phyloP scores from a whole-genome alignment of 2,113 vertebrate species.

The Cyanistes caeruleus region DNA sequence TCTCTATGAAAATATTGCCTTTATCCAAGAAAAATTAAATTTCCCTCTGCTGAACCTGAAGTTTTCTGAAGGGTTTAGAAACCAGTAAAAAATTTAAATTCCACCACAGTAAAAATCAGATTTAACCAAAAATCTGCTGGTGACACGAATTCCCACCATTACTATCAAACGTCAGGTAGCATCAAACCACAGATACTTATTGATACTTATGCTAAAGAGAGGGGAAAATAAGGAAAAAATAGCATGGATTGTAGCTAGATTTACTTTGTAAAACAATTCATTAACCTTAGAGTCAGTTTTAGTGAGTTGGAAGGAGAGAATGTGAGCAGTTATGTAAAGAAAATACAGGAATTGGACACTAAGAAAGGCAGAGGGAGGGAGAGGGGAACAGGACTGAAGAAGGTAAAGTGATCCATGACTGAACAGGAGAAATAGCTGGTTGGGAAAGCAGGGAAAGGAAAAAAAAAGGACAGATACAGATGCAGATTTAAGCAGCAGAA shows the following conservation, averaged over 20 bases:
- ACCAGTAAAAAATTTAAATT: not conserved
- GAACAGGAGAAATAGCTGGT: not conserved
- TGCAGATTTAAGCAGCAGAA: not conserved
- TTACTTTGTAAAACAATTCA: not conserved
- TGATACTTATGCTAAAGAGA: not conserved
- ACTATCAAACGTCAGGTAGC: not conserved
- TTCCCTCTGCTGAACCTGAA: not conserved
- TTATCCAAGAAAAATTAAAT: not conserved
- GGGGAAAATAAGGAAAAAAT: fast-evolving
- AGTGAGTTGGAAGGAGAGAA: not conserved
- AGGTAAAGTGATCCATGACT: not conserved
- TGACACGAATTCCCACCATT: not conserved
- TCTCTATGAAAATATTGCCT: not conserved
- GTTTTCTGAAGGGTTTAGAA: not conserved
- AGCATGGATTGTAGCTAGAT: not conserved
- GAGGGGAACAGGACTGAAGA: not conserved
- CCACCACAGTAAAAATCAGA: not conserved
- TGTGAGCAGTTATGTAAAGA: not conserved
- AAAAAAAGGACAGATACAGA: not conserved
- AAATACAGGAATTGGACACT: not conserved
- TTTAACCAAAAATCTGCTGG: not conserved
- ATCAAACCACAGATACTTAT: not conserved
- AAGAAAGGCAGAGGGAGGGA: not conserved
- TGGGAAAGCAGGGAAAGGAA: not conserved
- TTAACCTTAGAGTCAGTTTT: not conserved